Percentiles rank a stretch among this genome's conserved stretches.
Evolutionary conservation across 2,113 vertebrate species (phyloP).

Genomic region (Psilopsiagon aurifrons): DNA sequence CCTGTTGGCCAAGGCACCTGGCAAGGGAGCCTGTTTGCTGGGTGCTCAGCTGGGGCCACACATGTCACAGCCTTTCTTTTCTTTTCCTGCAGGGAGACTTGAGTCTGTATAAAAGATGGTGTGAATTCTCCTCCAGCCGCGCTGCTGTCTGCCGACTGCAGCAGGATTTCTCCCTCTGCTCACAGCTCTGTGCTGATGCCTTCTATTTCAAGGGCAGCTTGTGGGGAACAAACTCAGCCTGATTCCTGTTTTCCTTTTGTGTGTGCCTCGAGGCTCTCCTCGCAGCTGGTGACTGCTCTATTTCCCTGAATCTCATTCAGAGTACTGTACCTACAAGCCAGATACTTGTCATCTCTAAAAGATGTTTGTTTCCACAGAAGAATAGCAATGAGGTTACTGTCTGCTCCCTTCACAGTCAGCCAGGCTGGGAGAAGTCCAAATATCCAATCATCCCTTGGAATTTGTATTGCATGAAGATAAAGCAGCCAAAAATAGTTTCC

Average conservation of each 20-base stretch:
- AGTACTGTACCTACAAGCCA: slow-evolving; percentile 28
- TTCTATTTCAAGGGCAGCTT: background rate
- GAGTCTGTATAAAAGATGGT: background rate
- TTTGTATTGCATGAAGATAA: slow-evolving; percentile 32
- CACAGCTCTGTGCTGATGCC: background rate
- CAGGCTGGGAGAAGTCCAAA: slow-evolving; percentile 38
- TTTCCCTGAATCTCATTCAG: slow-evolving; percentile 9
- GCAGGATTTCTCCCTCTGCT: background rate
- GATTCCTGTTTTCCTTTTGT: background rate
- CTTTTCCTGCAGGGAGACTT: background rate
- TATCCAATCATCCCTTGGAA: slow-evolving; percentile 46
- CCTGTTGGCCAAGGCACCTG: rapidly evolving
- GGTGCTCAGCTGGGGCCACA: background rate
- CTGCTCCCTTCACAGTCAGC: slow-evolving; percentile 22
- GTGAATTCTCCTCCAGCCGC: background rate
- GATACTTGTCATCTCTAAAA: slow-evolving; percentile 39
- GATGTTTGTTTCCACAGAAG: slow-evolving; percentile 41
- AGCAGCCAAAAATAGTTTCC: slow-evolving; percentile 57
- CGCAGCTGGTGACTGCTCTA: background rate
- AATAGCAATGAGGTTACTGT: slow-evolving; percentile 47
- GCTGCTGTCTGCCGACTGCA: background rate
- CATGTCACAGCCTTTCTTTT: background rate
- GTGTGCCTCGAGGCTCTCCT: background rate
- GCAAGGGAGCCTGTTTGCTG: background rate
- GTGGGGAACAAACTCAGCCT: background rate